phyloP scores from a whole-genome alignment of 2,888 invertebrate genomes.

The Tachina grossa region DNA sequence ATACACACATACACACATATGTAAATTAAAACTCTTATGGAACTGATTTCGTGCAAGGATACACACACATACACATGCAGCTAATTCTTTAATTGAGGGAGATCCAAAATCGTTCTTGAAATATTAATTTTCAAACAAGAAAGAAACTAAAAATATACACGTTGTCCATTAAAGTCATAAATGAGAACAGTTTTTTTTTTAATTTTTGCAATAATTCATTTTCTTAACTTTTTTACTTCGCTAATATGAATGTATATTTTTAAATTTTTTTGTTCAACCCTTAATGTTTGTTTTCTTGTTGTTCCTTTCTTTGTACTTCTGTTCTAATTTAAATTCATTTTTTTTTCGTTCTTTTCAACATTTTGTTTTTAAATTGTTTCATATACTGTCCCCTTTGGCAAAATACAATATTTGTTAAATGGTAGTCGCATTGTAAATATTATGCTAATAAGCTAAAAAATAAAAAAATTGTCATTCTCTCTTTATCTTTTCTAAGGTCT shows the following conservation, averaged over 20 bases:
- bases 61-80: too few relatives aligned
- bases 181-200: conserved; percentile 12
- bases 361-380: conserved; percentile 14
- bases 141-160: background rate
- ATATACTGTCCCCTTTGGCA: conserved; percentile 54
- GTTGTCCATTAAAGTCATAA: conserved; percentile 48
- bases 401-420: conserved; percentile 59
- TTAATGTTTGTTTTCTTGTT: conserved; percentile 42
- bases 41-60: too few relatives aligned
- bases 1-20: background rate
- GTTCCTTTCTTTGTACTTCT: conserved; percentile 24
- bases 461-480: conserved; percentile 20
- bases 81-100: conserved; percentile 60
- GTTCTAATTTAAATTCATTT: conserved; percentile 41
- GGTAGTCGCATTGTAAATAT: conserved; percentile 64
- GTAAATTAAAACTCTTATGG: too few relatives aligned
- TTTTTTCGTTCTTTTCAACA: conserved; percentile 21
- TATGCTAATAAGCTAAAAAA: conserved; percentile 63
- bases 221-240: conserved; percentile 12
- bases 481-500: conserved; percentile 13
- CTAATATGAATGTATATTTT: conserved; percentile 19
- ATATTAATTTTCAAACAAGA: conserved; percentile 33
- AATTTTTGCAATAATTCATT: conserved; percentile 56
- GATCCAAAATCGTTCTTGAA: conserved; percentile 59
- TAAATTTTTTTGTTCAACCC: conserved; percentile 22